Percentiles rank a stretch among this genome's conserved stretches.
Conservation (phyloP, 2,888 invertebrate genomes). For the Agrochola lota region DNA sequence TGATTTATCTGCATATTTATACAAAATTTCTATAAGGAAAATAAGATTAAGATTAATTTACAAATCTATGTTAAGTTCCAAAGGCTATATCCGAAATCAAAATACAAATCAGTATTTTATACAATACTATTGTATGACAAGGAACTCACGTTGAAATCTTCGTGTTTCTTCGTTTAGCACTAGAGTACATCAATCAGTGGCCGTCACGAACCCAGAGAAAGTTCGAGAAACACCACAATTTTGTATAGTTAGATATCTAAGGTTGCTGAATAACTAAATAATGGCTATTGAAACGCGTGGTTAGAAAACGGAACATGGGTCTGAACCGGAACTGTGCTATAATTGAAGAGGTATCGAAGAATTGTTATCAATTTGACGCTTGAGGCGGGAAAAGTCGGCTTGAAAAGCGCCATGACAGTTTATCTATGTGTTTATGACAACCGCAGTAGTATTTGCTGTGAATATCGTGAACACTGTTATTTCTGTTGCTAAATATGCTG, state of each 20-base stretch:
- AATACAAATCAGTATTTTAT: conserved; percentile 1
- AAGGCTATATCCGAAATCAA: conserved; percentile 14
- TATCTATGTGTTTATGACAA: conserved; percentile 17
- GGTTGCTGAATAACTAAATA: conserved; percentile 65
- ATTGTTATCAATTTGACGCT: conserved; percentile 57
- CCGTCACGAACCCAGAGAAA: conserved; percentile 71
- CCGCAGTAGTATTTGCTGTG: conserved; percentile 1
- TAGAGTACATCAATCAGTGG: conserved; percentile 58
- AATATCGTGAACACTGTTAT: conserved; percentile 11
- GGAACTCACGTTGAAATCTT: conserved; percentile 47
- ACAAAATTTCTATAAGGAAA: not conserved
- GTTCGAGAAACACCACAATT: conserved; percentile 75
- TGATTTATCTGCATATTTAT: not conserved
- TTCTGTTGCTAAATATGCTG: conserved; percentile 5
- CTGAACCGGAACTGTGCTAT: conserved; percentile 45
- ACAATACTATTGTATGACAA: conserved; percentile 18
- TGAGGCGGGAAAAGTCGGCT: conserved; percentile 46
- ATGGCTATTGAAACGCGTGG: conserved; percentile 66
- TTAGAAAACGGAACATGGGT: conserved; percentile 70
- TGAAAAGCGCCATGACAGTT: conserved; percentile 23
- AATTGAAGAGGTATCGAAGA: conserved; percentile 46
- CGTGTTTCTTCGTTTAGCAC: conserved; percentile 62
- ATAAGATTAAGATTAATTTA: conserved; percentile 32
- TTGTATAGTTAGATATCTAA: conserved; percentile 72
- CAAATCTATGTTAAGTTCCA: conserved; percentile 25